These are phyloP conservation scores for Xestia c-nigrum DNA, from an alignment of 2,888 invertebrate species.

Conservation along the genomic window DNA sequence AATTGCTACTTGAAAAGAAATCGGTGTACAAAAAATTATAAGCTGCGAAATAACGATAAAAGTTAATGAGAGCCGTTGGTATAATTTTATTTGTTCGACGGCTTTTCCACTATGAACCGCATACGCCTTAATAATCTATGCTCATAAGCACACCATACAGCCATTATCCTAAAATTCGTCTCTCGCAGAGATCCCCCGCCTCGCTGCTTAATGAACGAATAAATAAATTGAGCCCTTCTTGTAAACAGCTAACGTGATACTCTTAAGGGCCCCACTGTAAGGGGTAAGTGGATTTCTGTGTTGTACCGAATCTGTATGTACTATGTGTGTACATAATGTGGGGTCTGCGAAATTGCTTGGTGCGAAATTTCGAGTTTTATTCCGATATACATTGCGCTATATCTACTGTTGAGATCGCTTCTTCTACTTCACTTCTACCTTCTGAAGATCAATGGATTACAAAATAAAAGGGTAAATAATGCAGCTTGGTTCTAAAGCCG, in stretches of 20 bases:
- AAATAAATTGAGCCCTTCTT: slow-evolving; percentile 89
- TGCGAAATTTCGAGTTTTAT: slow-evolving; percentile 62
- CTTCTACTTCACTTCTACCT: slow-evolving; percentile 19
- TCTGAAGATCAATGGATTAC: slow-evolving; percentile 57
- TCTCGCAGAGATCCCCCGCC: slow-evolving; percentile 85
- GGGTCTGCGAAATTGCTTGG: slow-evolving; percentile 70
- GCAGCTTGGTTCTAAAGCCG: slow-evolving; percentile 26
- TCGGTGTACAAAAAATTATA: slow-evolving; percentile 45
- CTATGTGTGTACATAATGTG: slow-evolving; percentile 76
- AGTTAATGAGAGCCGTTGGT: slow-evolving; percentile 58
- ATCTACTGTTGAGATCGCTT: slow-evolving; percentile 34
- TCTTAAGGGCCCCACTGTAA: slow-evolving; percentile 85
- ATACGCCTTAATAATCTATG: slow-evolving; percentile 71
- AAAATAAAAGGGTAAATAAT: slow-evolving; percentile 48
- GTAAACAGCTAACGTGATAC: slow-evolving; percentile 85
- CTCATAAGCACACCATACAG: slow-evolving; percentile 74
- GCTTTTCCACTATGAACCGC: slow-evolving; percentile 65
- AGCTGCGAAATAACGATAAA: slow-evolving; percentile 55
- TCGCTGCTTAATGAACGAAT: slow-evolving; percentile 88
- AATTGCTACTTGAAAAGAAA: slow-evolving; percentile 37
- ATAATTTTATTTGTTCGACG: slow-evolving; percentile 65
- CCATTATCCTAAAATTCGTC: slow-evolving; percentile 89
- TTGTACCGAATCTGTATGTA: slow-evolving; percentile 84
- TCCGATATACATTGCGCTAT: slow-evolving; percentile 48
- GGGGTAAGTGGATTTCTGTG: slow-evolving; percentile 91